Evolutionary conservation across 2,113 vertebrate species (phyloP).

Genomic region (Acrocephalus arundinaceus): DNA sequence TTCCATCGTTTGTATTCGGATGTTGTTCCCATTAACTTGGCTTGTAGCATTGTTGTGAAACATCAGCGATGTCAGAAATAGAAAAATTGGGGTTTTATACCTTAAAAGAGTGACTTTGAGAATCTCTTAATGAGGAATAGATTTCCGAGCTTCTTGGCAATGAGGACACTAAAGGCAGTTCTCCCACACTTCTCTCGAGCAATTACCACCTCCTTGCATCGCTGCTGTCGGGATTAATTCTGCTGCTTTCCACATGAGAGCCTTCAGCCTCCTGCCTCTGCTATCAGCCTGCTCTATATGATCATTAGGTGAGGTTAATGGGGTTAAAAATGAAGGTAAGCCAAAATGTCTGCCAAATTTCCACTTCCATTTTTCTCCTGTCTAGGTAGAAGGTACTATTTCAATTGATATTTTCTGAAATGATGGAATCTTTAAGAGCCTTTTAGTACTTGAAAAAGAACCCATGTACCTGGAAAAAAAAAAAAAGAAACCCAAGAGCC

Average conservation of each 20-base stretch:
- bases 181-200: neutral
- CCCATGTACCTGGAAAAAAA: too few relatives aligned
- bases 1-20: conserved; percentile 40
- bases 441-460: neutral
- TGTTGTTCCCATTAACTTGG: conserved; percentile 27
- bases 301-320: conserved; percentile 18
- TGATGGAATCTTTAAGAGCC: neutral
- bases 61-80: neutral
- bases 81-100: neutral
- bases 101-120: conserved; percentile 4
- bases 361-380: neutral
- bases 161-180: conserved; percentile 26
- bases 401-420: neutral
- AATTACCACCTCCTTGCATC: neutral
- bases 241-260: conserved; percentile 27
- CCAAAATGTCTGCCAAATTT: neutral
- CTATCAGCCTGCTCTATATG: neutral
- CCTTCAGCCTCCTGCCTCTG: neutral
- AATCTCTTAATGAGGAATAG: neutral
- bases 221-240: conserved; percentile 22
- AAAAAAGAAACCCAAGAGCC: neutral
- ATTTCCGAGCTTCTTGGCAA: neutral
- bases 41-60: neutral
- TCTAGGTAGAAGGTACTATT: neutral
- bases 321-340: conserved; percentile 35